Base-by-base conservation (phyloP, 35 echinoderm and acorn worm species). In the Heliocidaris tuberculata region DNA sequence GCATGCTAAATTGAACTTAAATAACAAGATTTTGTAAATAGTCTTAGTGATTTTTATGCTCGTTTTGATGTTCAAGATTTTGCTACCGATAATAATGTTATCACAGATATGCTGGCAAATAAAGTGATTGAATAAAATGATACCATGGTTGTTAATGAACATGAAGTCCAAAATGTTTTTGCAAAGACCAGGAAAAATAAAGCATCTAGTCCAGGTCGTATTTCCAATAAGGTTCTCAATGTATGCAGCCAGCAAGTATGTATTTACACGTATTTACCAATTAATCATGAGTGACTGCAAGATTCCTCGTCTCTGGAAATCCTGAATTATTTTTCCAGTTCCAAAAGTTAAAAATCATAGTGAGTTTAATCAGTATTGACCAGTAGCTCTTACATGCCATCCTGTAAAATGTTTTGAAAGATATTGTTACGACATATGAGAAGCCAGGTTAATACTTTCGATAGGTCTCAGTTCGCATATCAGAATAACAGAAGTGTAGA, bases 271-370 rank as follows among this genome's bases (percentile, higher is more conserved):
- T 94, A 94, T 47, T 95, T 30, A 11, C 47, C 86, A 86, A 47
- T 16, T 48, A 48, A 92, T 31, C 27, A 1, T 85, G 21, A 86
- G 93, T 49, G 60, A 13, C 60, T 31, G 94, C 13, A 31, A 24
- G 48, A 60, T 95, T 95, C 94, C 54, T 19, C 93, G 52, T 13
- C 93, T 91, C 13, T 95, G 94, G 94, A 95, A 95, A 95, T 90
- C 86, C 52, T 95, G 32, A 47, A 93, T 91, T 47, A 95, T 95
- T 19, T 52, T 60, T 24, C 94, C 94, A 47, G 35, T 95, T 59
- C 88, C 94, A 4, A 95, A 95, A 52, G 86, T 60, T 0, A 47
- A 9, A 24, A 91, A 91, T 13, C 49, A 42, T 24, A 56, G 30
- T 13, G 31, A 87, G 86, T 92, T 95, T 31, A 95, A 95, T 50